phyloP scores from a whole-genome alignment of 2,888 invertebrate species.

The Microchrysa polita region DNA sequence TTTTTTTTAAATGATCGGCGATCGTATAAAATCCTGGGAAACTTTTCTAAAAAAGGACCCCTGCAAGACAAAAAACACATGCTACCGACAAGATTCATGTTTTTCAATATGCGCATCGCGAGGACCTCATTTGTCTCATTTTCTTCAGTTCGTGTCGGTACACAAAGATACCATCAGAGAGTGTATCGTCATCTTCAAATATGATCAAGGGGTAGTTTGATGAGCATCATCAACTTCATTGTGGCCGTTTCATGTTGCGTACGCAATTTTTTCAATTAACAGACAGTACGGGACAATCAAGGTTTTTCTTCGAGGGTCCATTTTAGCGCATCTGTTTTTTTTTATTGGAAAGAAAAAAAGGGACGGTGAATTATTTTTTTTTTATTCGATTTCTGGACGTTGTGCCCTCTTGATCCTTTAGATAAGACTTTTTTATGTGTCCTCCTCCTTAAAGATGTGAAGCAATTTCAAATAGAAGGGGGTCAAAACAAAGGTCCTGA shows the following conservation, averaged over 20 bases:
- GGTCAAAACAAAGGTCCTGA: constrained; percentile 44
- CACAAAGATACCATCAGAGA: not conserved
- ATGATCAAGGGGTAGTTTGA: constrained; percentile 36
- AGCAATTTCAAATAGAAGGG: constrained; percentile 32
- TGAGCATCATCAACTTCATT: constrained; percentile 10
- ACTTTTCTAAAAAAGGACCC: constrained; percentile 9
- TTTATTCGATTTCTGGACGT: constrained; percentile 33
- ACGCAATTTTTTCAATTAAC: constrained; percentile 37
- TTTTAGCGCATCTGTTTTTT: constrained; percentile 44
- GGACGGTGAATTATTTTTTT: constrained; percentile 24
- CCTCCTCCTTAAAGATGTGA: constrained; percentile 5
- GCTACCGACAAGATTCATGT: constrained; percentile 16
- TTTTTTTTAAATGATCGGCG: not conserved
- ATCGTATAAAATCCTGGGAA: constrained; percentile 30
- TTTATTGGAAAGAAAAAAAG: constrained; percentile 8
- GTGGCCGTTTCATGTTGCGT: constrained; percentile 2
- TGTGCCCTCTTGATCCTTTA: constrained; percentile 19
- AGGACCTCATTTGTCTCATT: constrained; percentile 21
- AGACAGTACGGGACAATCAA: constrained; percentile 40
- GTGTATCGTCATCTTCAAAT: no score
- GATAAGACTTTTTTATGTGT: constrained; percentile 8
- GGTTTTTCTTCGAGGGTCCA: constrained; percentile 27
- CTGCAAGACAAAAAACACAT: constrained; percentile 27
- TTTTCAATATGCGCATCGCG: not conserved
- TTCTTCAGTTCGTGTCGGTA: not conserved